Evolutionary conservation across 64 coral and sea anemone genomes (phyloP), one percentile per base, ranked within the genome.

Genomic region (Hydrozoanthus tunicans): DNA sequence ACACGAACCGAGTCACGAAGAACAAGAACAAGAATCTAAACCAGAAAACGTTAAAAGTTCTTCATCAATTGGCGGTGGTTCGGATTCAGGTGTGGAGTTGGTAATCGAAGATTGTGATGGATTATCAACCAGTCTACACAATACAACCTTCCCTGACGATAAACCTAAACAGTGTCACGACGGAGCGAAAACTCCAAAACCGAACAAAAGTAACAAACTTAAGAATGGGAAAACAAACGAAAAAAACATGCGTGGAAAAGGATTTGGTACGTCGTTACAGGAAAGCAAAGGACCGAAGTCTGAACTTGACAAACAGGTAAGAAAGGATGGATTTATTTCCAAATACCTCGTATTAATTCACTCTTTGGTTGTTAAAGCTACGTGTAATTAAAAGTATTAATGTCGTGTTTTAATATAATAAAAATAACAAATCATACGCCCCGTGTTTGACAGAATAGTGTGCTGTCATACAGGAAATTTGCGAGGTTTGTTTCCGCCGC

Each of bases 51-150:
- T 88, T 9, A 88, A 58, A 59, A 88, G 69, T 75, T 70, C 84
- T 13, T 32, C 68, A 3, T 88, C 84, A 6, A 59, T 13, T 57
- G 84, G 80, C 5, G 26, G 79, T 3, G 95, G 93, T 53, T 97
- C 95, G 0, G 95, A 97, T 83, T 97, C 95, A 26, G 95, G 95
- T 7, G 95, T 97, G 11, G 92, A 97, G 57, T 92, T 92, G n/a
- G 95, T 94, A 5, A 91, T 94, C 82, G 95, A 97, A 12, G 92
- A 96, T 32, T 90, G 82, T 14, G 86, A 90, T 43, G 85, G 88
- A 59, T 61, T 75, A 86, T 54, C 89, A 17, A 77, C 76, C 60
- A 81, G 52, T 20, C 83, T 92, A 64, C 95, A 90, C 27, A 58
- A 92, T 10, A 70, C 65, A 70, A 80, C 93, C 59, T 79, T 93